Percentiles rank a stretch among this genome's conserved stretches.
phyloP scores from a whole-genome alignment of 1,140 invertebrate genomes.

The Adelges cooleyi region DNA sequence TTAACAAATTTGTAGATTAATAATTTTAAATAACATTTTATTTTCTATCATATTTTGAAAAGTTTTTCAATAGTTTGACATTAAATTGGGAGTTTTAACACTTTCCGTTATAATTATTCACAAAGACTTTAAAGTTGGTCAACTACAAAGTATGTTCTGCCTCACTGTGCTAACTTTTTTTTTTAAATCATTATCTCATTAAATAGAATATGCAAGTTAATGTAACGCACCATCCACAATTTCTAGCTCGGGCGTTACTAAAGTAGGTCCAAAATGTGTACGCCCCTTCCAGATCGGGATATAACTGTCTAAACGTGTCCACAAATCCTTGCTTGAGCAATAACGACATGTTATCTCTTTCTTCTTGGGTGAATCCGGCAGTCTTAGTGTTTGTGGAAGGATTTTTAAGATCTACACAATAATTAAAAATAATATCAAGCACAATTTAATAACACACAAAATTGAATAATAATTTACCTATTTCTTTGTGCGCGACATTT shows the following conservation, averaged over 20 bases:
- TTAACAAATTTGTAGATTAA: too few relatives aligned
- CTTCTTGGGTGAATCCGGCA: slow-evolving; percentile 91
- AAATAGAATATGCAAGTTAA: too few relatives aligned
- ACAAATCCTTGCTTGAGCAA: slow-evolving; percentile 68
- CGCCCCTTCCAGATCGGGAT: slow-evolving; percentile 69
- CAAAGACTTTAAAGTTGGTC: too few relatives aligned
- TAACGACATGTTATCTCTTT: slow-evolving; percentile 78
- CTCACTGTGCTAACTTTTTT: too few relatives aligned
- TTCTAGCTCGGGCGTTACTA: slow-evolving; percentile 68
- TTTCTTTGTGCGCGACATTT: slow-evolving; percentile 93
- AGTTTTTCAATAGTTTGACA: too few relatives aligned
- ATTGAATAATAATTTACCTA: slow-evolving; percentile 53
- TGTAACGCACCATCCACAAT: slow-evolving; percentile 89
- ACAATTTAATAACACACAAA: neutral
- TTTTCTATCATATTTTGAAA: too few relatives aligned
- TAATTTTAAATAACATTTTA: too few relatives aligned
- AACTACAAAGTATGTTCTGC: too few relatives aligned
- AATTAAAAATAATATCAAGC: neutral
- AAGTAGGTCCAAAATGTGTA: slow-evolving; percentile 96
- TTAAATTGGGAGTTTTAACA: too few relatives aligned
- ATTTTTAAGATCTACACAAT: slow-evolving; percentile 71
- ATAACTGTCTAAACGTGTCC: slow-evolving; percentile 77
- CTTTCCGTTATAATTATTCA: too few relatives aligned
- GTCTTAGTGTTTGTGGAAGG: slow-evolving; percentile 86
- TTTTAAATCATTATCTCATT: too few relatives aligned